Conservation (phyloP, 2,113 vertebrate species). For the Tragelaphus buxtoni region DNA sequence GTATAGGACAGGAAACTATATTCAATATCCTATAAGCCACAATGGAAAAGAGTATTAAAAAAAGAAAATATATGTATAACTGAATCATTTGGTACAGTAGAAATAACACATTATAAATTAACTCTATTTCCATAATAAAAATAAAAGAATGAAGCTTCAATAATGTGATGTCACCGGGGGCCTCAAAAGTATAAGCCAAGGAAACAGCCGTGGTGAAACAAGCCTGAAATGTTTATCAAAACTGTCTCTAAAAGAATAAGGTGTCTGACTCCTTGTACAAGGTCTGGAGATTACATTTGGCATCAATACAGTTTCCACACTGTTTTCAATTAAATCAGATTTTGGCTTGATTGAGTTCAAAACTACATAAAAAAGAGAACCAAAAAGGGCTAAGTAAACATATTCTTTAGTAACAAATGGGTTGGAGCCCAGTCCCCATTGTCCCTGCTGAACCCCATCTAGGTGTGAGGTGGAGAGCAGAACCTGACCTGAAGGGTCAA, state of each 20-base stretch:
- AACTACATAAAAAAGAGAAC: neutral
- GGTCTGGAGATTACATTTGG: neutral
- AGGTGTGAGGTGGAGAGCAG: neutral
- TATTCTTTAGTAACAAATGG: neutral
- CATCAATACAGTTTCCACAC: constrained; percentile 7
- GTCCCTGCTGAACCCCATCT: neutral
- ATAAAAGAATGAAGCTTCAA: neutral
- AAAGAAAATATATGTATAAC: neutral
- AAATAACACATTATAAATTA: neutral
- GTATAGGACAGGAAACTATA: neutral
- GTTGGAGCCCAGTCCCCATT: neutral
- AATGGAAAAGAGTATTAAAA: neutral
- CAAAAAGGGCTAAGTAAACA: constrained; percentile 6
- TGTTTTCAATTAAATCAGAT: constrained; percentile 40
- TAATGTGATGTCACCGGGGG: neutral
- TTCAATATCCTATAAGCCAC: neutral
- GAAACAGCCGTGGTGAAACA: neutral
- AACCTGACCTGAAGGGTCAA: neutral
- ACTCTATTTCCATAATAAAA: neutral
- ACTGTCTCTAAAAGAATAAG: neutral
- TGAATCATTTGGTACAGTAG: neutral
- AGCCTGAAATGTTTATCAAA: neutral
- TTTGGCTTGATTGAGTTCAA: constrained; percentile 12
- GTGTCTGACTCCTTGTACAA: neutral
- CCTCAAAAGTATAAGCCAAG: neutral